These are phyloP conservation scores for Meandrusa payeni DNA, from an alignment of 2,888 invertebrate genomes.

Conservation along the genomic window DNA sequence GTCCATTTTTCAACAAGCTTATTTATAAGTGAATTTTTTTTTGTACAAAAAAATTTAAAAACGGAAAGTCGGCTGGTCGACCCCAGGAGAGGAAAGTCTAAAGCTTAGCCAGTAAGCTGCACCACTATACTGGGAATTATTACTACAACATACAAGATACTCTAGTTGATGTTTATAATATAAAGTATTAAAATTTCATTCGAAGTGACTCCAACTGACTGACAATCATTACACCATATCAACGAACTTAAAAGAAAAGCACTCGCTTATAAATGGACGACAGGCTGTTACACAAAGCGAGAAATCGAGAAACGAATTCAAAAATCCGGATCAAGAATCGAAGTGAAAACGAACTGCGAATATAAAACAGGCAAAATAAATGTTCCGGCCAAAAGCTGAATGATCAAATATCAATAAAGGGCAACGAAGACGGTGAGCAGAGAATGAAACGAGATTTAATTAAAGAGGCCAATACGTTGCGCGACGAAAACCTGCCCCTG, in stretches of 20 bases:
- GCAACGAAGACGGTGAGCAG: slow-evolving; percentile 21
- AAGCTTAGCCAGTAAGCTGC: too few relatives aligned
- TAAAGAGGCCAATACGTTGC: slow-evolving; percentile 1
- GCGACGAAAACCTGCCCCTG: too few relatives aligned
- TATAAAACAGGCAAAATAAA: slow-evolving; percentile 36
- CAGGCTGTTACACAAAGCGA: slow-evolving; percentile 43
- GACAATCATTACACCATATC: not conserved
- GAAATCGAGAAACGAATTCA: slow-evolving; percentile 41
- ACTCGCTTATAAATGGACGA: slow-evolving; percentile 4
- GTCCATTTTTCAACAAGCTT: too few relatives aligned
- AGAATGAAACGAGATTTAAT: slow-evolving; percentile 31
- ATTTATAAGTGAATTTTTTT: too few relatives aligned
- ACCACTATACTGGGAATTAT: too few relatives aligned
- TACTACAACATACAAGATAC: too few relatives aligned
- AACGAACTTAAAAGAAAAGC: slow-evolving; percentile 22
- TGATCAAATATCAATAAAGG: slow-evolving; percentile 40
- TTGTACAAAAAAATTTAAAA: too few relatives aligned
- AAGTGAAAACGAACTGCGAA: slow-evolving; percentile 31
- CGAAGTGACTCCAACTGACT: too few relatives aligned
- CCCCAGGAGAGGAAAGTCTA: too few relatives aligned
- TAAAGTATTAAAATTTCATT: too few relatives aligned
- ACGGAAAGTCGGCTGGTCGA: too few relatives aligned
- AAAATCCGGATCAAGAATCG: slow-evolving; percentile 31
- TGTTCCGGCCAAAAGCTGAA: slow-evolving; percentile 31
- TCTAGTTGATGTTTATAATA: too few relatives aligned